Conservation (phyloP, 2,888 invertebrate genomes). For the Cenopis cana region DNA sequence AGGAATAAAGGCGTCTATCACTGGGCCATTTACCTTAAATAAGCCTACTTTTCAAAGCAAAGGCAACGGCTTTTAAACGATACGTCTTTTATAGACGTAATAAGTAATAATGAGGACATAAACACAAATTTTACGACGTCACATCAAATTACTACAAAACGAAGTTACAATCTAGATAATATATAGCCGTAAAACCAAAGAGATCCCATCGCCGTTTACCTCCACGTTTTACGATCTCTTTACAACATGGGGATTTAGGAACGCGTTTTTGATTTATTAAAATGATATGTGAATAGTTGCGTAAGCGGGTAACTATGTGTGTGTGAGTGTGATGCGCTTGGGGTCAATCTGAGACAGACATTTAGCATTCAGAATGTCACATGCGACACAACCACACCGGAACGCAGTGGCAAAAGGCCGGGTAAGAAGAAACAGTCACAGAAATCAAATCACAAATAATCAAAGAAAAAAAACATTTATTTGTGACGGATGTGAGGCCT, state of each 20-base stretch:
- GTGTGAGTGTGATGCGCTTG: not conserved
- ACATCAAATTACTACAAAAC: conserved; percentile 20
- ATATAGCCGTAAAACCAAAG: conserved; percentile 7
- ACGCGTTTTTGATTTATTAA: not conserved
- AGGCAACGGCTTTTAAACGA: not conserved
- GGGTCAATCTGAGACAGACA: not conserved
- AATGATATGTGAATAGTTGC: not conserved
- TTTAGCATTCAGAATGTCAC: too few species aligned
- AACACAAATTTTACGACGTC: conserved; percentile 21
- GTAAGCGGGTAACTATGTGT: not conserved
- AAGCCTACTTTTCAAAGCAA: not conserved
- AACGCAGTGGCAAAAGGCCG: too few species aligned
- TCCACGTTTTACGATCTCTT: conserved; percentile 12
- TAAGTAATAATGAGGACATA: not conserved
- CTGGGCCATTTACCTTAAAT: too few species aligned
- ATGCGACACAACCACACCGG: too few species aligned
- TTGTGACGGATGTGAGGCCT: too few species aligned
- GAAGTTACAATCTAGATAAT: conserved; percentile 27
- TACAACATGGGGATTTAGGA: conserved; percentile 1
- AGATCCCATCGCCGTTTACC: conserved; percentile 8
- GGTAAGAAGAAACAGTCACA: too few species aligned
- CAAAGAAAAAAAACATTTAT: too few species aligned
- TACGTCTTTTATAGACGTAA: not conserved
- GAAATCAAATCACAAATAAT: too few species aligned
- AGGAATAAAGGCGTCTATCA: too few species aligned